A percentile compares a stretch with the other conserved stretches of the same genome.
phyloP scores from a whole-genome alignment of 2,797 vertebrate species.

The Tokudaia tokunoshimensis region DNA sequence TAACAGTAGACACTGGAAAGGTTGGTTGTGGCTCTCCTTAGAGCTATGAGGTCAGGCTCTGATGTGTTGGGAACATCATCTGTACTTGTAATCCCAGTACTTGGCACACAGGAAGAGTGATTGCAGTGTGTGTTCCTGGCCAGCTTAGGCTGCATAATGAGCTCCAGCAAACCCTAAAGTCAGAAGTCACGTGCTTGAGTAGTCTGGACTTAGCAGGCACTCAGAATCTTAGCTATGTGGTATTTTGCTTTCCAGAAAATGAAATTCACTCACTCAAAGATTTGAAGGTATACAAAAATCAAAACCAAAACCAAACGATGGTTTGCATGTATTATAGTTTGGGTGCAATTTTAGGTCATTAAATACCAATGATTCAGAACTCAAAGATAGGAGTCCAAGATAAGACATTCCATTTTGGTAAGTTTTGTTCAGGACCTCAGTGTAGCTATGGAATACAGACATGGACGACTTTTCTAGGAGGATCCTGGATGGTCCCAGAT shows the following conservation, averaged over 20 bases:
- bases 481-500: background rate
- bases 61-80: background rate
- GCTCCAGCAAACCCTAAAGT: background rate
- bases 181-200: background rate
- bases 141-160: background rate
- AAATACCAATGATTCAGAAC: background rate
- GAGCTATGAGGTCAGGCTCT: background rate
- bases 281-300: background rate
- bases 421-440: background rate
- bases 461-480: background rate
- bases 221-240: background rate
- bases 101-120: no score
- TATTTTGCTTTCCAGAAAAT: conserved; percentile 21
- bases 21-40: background rate
- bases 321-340: background rate
- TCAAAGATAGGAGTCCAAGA: background rate
- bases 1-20: background rate
- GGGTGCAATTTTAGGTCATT: conserved; percentile 39
- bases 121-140: background rate
- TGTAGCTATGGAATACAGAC: background rate
- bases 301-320: background rate
- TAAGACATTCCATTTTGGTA: background rate
- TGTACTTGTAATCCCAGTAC: background rate
- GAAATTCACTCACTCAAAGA: background rate
- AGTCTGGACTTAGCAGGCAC: background rate